Evolutionary conservation across 2,888 invertebrate genomes (phyloP), one percentile per base, ranked within the genome.

Genomic region (Eupithecia inturbata): DNA sequence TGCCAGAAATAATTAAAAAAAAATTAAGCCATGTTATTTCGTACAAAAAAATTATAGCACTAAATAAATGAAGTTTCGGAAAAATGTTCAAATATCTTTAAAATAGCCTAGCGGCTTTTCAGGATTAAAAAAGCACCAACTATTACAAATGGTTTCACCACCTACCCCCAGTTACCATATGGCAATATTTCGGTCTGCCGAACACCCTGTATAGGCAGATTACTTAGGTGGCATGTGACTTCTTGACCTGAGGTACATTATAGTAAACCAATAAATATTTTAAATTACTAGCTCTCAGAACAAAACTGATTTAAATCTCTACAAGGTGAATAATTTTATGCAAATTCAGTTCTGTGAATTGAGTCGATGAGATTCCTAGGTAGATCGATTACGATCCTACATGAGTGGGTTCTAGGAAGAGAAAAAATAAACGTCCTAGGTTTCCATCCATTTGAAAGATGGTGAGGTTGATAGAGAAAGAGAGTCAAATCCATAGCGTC

Each of bases 291-390:
- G 19, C 22, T 22, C 22, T 53, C 22, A 12, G 22, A 53, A 53
- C 53, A 53, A 66, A 80, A 74, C 80, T 77, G 77, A 78, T 77
- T 79, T 79, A 39, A 77, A 80, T 77, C 67, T 67, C 63, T 31
- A 77, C 64, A 36, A 33, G 66, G 74, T 73, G 76, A 79, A 83
- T 81, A 72, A 80, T 78, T 81, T 81, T 71, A 82, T 84, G 83
- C 79, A 80, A 81, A 83, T 82, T 78, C 53, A 68, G 69, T 77
- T 79, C 79, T 77, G 77, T 75, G 80, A 84, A 82, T 79, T 71
- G 78, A 57, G 69, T 72, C 73, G 76, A 75, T 77, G 78, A 78
- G 73, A 72, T 78, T 79, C 22, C 75, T 74, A 77, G 76, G 45
- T 72, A 77, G 53, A 76, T 73, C 68, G 75, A 77, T 76, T 76